Evolutionary conservation across 2,888 invertebrate genomes (phyloP).

Genomic region (Opisthograptis luteolata): DNA sequence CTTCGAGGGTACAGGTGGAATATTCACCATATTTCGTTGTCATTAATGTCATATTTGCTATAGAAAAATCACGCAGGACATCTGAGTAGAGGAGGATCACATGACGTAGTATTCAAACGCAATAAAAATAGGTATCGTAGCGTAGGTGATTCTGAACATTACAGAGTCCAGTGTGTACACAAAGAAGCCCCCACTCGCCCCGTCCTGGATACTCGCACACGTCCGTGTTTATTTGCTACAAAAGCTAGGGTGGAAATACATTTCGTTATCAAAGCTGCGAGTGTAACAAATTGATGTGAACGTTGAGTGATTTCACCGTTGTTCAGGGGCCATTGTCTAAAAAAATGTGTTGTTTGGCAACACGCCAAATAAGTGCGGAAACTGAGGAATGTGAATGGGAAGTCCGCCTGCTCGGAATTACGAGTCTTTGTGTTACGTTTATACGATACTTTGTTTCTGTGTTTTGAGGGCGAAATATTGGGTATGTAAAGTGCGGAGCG

Average conservation of each 20-base stretch:
- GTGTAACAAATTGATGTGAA: conserved; percentile 33
- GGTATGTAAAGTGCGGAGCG: too few relatives aligned
- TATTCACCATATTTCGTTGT: too few relatives aligned
- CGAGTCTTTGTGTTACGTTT: conserved; percentile 13
- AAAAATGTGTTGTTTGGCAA: conserved; percentile 40
- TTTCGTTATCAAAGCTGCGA: conserved; percentile 30
- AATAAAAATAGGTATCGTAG: too few relatives aligned
- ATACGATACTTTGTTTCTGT: conserved; percentile 8
- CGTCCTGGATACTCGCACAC: conserved; percentile 10
- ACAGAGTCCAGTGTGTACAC: background rate
- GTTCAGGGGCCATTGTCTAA: conserved; percentile 28
- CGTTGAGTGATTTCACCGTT: conserved; percentile 36
- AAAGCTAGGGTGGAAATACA: conserved; percentile 26
- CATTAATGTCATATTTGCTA: too few relatives aligned
- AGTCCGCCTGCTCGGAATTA: conserved; percentile 15
- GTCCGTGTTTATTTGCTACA: conserved; percentile 29
- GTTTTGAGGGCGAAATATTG: too few relatives aligned
- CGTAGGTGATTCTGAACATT: too few relatives aligned
- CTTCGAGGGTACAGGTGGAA: too few relatives aligned
- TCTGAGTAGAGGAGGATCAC: too few relatives aligned
- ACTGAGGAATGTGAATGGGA: conserved; percentile 19
- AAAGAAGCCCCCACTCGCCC: background rate
- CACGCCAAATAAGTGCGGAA: conserved; percentile 29
- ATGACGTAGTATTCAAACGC: too few relatives aligned
- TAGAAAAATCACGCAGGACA: too few relatives aligned